phyloP scores from a whole-genome alignment of 2,113 vertebrate genomes.

The Bubalus kerabau region DNA sequence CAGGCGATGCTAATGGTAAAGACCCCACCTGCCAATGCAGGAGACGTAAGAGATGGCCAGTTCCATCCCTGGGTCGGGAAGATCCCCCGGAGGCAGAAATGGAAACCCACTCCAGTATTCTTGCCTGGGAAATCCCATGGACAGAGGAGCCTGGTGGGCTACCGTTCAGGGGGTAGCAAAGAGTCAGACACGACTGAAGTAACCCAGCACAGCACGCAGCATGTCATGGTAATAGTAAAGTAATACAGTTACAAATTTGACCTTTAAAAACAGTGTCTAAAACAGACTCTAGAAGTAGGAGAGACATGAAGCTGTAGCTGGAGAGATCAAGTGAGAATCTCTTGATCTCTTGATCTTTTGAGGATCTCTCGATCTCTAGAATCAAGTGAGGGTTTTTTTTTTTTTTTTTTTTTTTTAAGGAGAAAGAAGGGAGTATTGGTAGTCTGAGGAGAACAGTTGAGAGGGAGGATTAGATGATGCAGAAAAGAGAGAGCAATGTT shows the following conservation, averaged over 20 bases:
- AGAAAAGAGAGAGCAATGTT: background rate
- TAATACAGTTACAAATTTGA: background rate
- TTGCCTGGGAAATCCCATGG: background rate
- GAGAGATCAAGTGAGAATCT: background rate
- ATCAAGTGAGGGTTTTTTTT: background rate
- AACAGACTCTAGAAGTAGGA: background rate
- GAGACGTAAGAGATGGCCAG: background rate
- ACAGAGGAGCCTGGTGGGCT: background rate
- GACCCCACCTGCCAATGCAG: background rate
- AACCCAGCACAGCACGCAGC: background rate
- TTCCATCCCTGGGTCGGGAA: background rate
- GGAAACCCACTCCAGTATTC: background rate
- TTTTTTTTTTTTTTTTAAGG: background rate
- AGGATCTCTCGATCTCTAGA: too few species aligned
- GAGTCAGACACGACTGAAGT: background rate
- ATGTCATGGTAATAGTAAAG: background rate
- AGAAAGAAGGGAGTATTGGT: background rate
- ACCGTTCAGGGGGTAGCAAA: rapidly evolving
- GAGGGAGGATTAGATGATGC: background rate
- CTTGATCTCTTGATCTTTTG: too few species aligned
- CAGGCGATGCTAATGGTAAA: background rate
- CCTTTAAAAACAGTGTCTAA: background rate
- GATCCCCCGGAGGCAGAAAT: rapidly evolving
- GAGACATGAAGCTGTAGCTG: background rate
- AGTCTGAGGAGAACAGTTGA: background rate